These are phyloP conservation scores for Tragelaphus strepsiceros DNA, from an alignment of 2,113 vertebrate species.

Conservation along the genomic window DNA sequence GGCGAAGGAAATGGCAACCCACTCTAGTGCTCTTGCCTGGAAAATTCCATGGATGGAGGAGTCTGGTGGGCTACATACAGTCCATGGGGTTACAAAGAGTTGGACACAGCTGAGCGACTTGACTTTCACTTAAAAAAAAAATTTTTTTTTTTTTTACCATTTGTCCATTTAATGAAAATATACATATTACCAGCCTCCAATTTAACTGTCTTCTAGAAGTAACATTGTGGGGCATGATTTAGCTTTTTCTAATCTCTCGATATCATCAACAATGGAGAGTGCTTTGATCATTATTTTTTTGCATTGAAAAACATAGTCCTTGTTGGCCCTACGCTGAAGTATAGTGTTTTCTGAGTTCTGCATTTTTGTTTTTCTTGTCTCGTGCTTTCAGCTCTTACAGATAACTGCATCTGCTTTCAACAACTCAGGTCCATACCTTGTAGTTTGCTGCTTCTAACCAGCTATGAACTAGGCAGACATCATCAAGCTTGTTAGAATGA, in stretches of 20 bases:
- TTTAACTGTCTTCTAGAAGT: background rate
- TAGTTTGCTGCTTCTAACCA: conserved; percentile 49
- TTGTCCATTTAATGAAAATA: conserved; percentile 3
- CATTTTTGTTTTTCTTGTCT: conserved; percentile 28
- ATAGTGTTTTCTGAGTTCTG: conserved; percentile 23
- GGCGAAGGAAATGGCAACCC: background rate
- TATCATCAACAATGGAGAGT: background rate
- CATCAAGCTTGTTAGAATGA: conserved; percentile 18
- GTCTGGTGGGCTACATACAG: background rate
- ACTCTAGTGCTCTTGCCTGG: background rate
- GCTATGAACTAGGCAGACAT: background rate
- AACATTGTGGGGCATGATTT: background rate
- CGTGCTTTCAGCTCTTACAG: conserved; percentile 6
- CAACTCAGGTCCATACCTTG: background rate
- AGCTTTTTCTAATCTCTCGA: background rate
- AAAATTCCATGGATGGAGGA: background rate
- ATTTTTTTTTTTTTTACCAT: background rate
- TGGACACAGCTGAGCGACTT: background rate
- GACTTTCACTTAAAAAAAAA: background rate
- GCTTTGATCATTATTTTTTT: background rate
- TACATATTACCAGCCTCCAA: background rate
- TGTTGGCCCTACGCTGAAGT: background rate
- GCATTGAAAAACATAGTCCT: background rate
- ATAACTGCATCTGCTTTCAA: conserved; percentile 13
- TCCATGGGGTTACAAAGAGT: background rate